Evolutionary conservation across 1,140 invertebrate species (phyloP).

Genomic region (Drosophila nebulosa): DNA sequence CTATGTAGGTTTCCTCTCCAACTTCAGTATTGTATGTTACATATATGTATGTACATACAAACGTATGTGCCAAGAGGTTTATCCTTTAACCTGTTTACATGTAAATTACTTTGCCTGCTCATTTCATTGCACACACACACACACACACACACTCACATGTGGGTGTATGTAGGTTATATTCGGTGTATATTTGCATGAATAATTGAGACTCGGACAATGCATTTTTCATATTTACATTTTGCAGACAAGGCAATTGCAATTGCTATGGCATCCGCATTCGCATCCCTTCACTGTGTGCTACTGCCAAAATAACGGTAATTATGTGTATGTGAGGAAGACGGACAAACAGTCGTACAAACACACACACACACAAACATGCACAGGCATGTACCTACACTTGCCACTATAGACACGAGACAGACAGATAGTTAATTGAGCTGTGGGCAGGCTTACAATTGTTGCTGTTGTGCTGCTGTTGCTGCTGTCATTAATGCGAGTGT

Average conservation of each 20-base stretch:
- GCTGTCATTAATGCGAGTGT: slow-evolving; percentile 75
- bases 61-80: slow-evolving; percentile 39
- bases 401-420: slow-evolving; percentile 17
- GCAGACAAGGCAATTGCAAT: slow-evolving; percentile 45
- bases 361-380: slow-evolving; percentile 5
- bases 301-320: slow-evolving; percentile 73
- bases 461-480: slow-evolving; percentile 22
- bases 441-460: slow-evolving; percentile 65
- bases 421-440: slow-evolving; percentile 75
- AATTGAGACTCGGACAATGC: slow-evolving; percentile 48
- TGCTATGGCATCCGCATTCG: slow-evolving; percentile 46
- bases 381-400: neutral
- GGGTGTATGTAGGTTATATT: neutral
- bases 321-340: slow-evolving; percentile 36
- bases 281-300: slow-evolving; percentile 30
- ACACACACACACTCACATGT: neutral
- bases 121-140: slow-evolving; percentile 26
- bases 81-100: slow-evolving; percentile 55
- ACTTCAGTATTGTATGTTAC: no score
- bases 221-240: slow-evolving; percentile 46
- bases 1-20: no score
- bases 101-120: slow-evolving; percentile 52
- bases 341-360: slow-evolving; percentile 28
- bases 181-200: slow-evolving; percentile 22
- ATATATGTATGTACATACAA: neutral